Evolutionary conservation across 2,113 vertebrate species (phyloP).

Genomic region (Aphelocoma coerulescens): DNA sequence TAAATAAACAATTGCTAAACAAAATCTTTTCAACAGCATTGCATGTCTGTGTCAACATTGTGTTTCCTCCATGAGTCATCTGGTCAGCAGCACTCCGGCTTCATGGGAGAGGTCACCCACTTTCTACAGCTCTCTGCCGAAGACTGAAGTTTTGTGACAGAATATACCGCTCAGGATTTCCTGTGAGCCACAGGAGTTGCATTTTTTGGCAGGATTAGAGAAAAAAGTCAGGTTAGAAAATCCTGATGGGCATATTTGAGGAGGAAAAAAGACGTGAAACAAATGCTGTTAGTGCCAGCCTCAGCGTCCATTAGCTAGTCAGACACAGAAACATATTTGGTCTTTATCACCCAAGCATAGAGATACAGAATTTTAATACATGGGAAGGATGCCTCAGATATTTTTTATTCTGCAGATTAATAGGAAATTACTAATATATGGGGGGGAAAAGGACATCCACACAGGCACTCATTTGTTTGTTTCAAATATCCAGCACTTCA

Average conservation of each 20-base stretch:
- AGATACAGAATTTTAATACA: not conserved
- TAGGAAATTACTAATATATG: not conserved
- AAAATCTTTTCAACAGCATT: conserved; percentile 38
- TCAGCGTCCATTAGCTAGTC: not conserved
- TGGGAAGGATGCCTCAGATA: not conserved
- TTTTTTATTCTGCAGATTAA: not conserved
- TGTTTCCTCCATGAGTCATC: not conserved
- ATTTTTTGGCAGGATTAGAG: conserved; percentile 15
- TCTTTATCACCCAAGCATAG: not conserved
- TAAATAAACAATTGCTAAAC: conserved; percentile 53
- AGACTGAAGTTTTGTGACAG: not conserved
- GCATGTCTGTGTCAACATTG: conserved; percentile 26
- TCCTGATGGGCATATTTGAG: not conserved
- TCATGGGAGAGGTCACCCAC: not conserved
- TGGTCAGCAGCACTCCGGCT: conserved; percentile 30
- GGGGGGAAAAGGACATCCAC: fast-evolving
- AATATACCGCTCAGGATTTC: not conserved
- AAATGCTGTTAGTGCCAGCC: not conserved
- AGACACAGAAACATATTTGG: not conserved
- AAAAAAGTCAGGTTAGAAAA: conserved; percentile 10
- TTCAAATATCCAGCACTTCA: not conserved
- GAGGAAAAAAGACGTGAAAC: not conserved
- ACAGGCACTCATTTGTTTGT: not conserved
- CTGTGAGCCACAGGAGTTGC: not conserved
- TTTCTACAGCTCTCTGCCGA: not conserved